These are phyloP conservation scores for Diacarnus erythraeanus DNA, from an alignment of 37 sponge, comb jelly and placozoan species.

Conservation along the genomic window DNA sequence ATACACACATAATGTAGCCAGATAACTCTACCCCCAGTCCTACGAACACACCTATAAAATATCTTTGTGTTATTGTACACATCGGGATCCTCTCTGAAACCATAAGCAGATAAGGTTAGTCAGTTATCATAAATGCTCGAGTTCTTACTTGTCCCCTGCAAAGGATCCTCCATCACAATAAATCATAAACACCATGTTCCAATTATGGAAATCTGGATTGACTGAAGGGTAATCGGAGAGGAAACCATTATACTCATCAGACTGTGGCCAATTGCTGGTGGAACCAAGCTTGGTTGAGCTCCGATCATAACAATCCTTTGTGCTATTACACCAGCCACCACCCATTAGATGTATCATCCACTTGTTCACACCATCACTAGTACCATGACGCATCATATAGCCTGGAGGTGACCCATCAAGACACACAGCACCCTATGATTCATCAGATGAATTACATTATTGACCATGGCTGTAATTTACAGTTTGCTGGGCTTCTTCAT, in stretches of 20 bases:
- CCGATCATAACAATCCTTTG: conserved; percentile 47
- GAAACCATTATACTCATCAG: conserved; percentile 24
- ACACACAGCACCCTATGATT: conserved; percentile 77
- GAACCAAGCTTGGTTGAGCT: conserved; percentile 74
- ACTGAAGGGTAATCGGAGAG: conserved; percentile 29
- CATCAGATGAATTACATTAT: too few species aligned
- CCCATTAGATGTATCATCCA: conserved; percentile 83
- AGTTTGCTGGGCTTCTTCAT: conserved; percentile 2
- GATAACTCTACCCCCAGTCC: background rate
- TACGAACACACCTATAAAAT: background rate
- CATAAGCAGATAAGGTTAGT: background rate
- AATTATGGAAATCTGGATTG: conserved; percentile 75
- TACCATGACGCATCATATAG: conserved; percentile 51
- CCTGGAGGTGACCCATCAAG: conserved; percentile 82
- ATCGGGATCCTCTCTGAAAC: background rate
- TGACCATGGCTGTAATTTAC: too few species aligned
- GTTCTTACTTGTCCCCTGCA: conserved; percentile 66
- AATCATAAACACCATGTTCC: conserved; percentile 58
- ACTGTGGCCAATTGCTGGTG: conserved; percentile 43
- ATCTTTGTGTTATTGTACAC: background rate
- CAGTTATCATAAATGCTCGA: background rate
- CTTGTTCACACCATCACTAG: conserved; percentile 28
- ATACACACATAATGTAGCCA: too few species aligned
- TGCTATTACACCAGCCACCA: conserved; percentile 78
- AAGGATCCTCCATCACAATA: conserved; percentile 91